Conservation (phyloP, 2,888 invertebrate species). For the Autographa pulchrina region DNA sequence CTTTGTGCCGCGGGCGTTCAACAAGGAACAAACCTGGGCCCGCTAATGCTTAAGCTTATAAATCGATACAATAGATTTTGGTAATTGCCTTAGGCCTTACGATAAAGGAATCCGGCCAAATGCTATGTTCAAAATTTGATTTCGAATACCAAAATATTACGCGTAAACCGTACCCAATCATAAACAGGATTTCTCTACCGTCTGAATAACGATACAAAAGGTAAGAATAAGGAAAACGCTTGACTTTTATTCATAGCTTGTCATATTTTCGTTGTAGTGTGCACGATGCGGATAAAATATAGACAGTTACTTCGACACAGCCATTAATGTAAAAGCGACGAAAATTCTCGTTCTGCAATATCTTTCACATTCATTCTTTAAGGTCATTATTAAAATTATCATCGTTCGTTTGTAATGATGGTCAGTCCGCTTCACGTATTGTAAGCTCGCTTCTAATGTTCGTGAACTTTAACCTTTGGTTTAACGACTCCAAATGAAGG, state of each 20-base stretch:
- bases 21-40: background rate
- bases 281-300: background rate
- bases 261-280: constrained; percentile 3
- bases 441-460: constrained; percentile 65
- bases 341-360: constrained; percentile 60
- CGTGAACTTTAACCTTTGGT: constrained; percentile 70
- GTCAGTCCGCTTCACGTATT: constrained; percentile 70
- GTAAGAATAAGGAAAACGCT: constrained; percentile 7
- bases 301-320: background rate
- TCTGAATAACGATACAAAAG: constrained; percentile 6
- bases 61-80: background rate
- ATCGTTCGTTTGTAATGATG: constrained; percentile 69
- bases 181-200: constrained; percentile 2
- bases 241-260: constrained; percentile 44
- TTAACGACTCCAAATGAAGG: constrained; percentile 35
- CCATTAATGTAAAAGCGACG: constrained; percentile 56
- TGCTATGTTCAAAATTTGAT: background rate
- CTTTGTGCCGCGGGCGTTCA: background rate
- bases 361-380: constrained; percentile 72
- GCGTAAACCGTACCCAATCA: background rate
- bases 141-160: background rate
- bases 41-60: background rate
- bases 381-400: constrained; percentile 77
- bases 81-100: background rate
- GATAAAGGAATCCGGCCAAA: too few relatives aligned